phyloP scores from a whole-genome alignment of 2,888 invertebrate genomes.

The Cryptocephalus moraei region DNA sequence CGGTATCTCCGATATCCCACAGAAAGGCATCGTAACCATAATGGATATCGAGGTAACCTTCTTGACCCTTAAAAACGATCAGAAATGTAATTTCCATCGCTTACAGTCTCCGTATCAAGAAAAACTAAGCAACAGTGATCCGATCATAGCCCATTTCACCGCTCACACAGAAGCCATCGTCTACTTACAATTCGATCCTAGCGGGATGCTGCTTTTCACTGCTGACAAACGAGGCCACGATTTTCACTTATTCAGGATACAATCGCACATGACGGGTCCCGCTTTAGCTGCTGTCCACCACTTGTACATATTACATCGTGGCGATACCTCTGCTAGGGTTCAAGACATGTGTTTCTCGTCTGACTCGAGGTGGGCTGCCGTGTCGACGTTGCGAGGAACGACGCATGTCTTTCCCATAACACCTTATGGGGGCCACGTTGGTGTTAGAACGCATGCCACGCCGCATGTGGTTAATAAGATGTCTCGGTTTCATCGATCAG shows the following conservation, averaged over 20 bases:
- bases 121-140: slow-evolving; percentile 30
- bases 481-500: slow-evolving; percentile 89
- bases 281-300: slow-evolving; percentile 86
- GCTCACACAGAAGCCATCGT: slow-evolving; percentile 84
- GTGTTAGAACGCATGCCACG: slow-evolving; percentile 89
- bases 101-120: too few relatives aligned
- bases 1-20: slow-evolving; percentile 46
- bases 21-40: slow-evolving; percentile 82
- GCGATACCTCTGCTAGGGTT: slow-evolving; percentile 93
- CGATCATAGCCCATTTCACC: slow-evolving; percentile 74
- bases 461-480: slow-evolving; percentile 88
- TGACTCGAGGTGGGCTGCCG: slow-evolving; percentile 94
- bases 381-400: slow-evolving; percentile 91
- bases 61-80: not conserved
- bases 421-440: slow-evolving; percentile 88
- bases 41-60: slow-evolving; percentile 64
- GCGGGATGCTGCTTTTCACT: slow-evolving; percentile 80
- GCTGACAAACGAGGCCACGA: slow-evolving; percentile 89
- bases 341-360: slow-evolving; percentile 85
- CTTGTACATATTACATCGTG: slow-evolving; percentile 87
- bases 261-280: slow-evolving; percentile 77
- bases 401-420: slow-evolving; percentile 96
- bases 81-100: too few relatives aligned
- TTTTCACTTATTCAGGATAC: slow-evolving; percentile 91
- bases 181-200: slow-evolving; percentile 81